Evolutionary conservation across 1,140 invertebrate genomes (phyloP), one percentile per base, ranked within the genome.

Genomic region (Neelides sp.): DNA sequence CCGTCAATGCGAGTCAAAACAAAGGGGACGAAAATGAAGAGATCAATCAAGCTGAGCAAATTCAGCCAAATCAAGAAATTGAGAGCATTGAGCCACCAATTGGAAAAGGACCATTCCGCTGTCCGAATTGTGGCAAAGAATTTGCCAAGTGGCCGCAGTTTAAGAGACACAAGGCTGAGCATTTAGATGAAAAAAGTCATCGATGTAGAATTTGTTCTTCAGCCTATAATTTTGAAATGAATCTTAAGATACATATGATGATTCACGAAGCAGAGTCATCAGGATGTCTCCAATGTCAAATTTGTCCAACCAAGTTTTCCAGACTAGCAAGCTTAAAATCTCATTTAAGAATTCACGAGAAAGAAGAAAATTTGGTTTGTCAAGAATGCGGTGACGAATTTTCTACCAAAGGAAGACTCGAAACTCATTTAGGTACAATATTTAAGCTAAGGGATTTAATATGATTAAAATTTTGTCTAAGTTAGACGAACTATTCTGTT

Each of bases 361-460:
- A 73, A 54, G 80, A 83, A 57, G 80, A 83, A 62, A 76, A 70
- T 59, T 64, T 80, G 12, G 73, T 76, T 55, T 83, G 81, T 63
- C 68, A 71, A 8, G 78, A 80, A 61, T 83, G 81, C 67, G 73
- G 76, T 13, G 78, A 80, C 53, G 76, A 78, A 59, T 82, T 82
- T 66, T 67, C 71, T 47, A 73, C 74, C 23, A 75, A 78, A 69
- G 78, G 79, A 64, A 55, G 57, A 62, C 26, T 59, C 19, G 48
- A 56, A 36, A 37, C 36, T 4, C 57, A 59, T 41, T 15, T 43
- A 23, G 58, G 57, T 61, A 50, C n/a, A 34, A n/a, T n/a, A n/a
- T n/a, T n/a, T n/a, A n/a, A n/a, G n/a, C n/a, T n/a, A n/a, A n/a
- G n/a, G n/a, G n/a, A n/a, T n/a, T n/a, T n/a, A n/a, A n/a, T n/a